A percentile compares a stretch with the other conserved stretches of the same genome.
Evolutionary conservation across 2,888 invertebrate genomes (phyloP).

Genomic region (Volucella inflata): DNA sequence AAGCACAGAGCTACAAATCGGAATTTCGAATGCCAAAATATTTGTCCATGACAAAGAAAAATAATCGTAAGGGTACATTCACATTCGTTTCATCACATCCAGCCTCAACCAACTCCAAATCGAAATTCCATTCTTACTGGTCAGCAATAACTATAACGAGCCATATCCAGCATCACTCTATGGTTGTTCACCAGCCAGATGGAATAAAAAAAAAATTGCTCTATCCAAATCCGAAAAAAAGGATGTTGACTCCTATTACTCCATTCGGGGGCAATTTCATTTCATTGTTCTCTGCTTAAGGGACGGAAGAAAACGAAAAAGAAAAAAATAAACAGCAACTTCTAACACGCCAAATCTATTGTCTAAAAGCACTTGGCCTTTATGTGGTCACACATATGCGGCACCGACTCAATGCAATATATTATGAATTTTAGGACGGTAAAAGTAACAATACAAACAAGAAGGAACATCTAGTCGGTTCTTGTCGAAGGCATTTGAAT

Average conservation of each 20-base stretch:
- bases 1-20: too few relatives aligned
- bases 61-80: constrained; percentile 16
- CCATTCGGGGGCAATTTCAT: constrained; percentile 44
- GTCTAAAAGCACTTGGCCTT: constrained; percentile 45
- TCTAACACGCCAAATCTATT: neutral
- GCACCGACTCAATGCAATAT: constrained; percentile 37
- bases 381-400: constrained; percentile 35
- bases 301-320: constrained; percentile 4
- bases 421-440: constrained; percentile 48
- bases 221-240: constrained; percentile 25
- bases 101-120: constrained; percentile 30
- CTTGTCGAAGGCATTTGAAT: constrained; percentile 40
- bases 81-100: constrained; percentile 15
- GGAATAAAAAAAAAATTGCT: constrained; percentile 26
- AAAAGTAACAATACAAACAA: constrained; percentile 33
- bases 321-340: neutral
- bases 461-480: constrained; percentile 5
- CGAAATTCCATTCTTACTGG: constrained; percentile 34
- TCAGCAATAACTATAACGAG: constrained; percentile 37
- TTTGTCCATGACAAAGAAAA: constrained; percentile 18
- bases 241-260: constrained; percentile 40
- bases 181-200: constrained; percentile 6
- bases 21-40: constrained; percentile 7
- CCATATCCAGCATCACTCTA: constrained; percentile 38
- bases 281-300: too few relatives aligned